Evolutionary conservation across 2,113 vertebrate genomes (phyloP).

Genomic region (Nestor notabilis): DNA sequence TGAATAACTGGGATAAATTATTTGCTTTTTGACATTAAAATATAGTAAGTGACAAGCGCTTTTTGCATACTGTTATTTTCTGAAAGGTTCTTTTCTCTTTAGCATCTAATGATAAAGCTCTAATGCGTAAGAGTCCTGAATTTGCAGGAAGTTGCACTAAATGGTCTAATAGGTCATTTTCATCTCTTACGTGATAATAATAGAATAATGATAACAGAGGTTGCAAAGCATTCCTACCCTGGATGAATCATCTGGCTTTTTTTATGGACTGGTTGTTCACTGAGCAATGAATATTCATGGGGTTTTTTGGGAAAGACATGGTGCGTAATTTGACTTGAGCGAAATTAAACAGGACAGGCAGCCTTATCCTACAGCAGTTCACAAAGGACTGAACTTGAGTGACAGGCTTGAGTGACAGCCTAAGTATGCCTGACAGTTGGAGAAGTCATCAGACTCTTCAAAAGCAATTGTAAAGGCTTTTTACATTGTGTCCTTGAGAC

Average conservation of each 20-base stretch:
- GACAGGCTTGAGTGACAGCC: not conserved
- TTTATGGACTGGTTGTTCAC: conserved; percentile 14
- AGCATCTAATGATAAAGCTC: not conserved
- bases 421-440: not conserved
- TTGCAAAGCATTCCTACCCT: not conserved
- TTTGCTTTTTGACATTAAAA: conserved; percentile 21
- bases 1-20: conserved; percentile 35
- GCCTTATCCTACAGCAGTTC: not conserved
- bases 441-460: not conserved
- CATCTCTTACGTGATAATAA: not conserved
- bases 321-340: conserved; percentile 21
- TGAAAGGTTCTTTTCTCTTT: conserved; percentile 16
- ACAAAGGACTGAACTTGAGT: conserved; percentile 3
- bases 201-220: not conserved
- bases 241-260: not conserved
- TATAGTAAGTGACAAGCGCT: not conserved
- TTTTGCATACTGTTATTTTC: conserved; percentile 10
- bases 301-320: not conserved
- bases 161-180: conserved; percentile 26
- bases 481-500: not conserved
- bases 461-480: not conserved
- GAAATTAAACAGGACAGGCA: not conserved
- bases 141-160: not conserved
- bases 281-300: conserved; percentile 24
- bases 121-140: not conserved